Base-by-base conservation (phyloP, 2,113 vertebrate genomes). In the Ciconia boyciana region DNA sequence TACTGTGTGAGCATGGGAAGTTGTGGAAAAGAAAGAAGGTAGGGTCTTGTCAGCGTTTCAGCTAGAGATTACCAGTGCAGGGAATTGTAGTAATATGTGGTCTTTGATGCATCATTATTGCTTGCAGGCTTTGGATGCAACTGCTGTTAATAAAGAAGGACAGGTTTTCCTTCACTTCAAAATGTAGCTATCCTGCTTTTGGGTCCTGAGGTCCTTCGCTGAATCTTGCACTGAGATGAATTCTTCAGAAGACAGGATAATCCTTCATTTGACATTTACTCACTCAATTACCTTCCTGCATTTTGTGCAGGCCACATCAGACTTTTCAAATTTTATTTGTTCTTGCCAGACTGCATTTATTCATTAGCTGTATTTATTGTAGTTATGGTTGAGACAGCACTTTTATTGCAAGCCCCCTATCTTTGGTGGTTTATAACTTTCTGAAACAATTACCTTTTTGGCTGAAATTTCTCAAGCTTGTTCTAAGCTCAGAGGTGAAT, bases 341-440 rank as follows among this genome's bases (percentile, higher is more conserved):
- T 96, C 85, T 93, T 98, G 92, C 96, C 94, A 97, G 93, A 95
- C 96, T 90, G 8, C 89, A 96, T 96, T 98, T 96, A 97, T 94
- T 97, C 95, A 97, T 97, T 95, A 98, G 74, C 72, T 97, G 87
- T 94, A 95, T 97, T 97, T 98, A 96, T 96, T 97, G 95, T 96
- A 96, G 93, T 94, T 97, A 95, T 97, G 96, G 94, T 97, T 95
- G 94, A 98, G 95, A 94, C 96, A 89, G 83, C 82, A 65, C 90
- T 98, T 98, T 97, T 90, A 93, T 96, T 97, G 91, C 96, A 95
- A 96, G 49, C 60, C 61, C 72, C 87, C 96, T 94, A 66, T 97
- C 96, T 97, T 98, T 90, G 96, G 75, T 98, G 96, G 97, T 97
- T 98, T 97, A 94, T 98, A 97, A 96, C 88, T 98, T 97, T 98